Evolutionary conservation across 2,113 vertebrate genomes (phyloP).

Genomic region (Eptesicus fuscus): DNA sequence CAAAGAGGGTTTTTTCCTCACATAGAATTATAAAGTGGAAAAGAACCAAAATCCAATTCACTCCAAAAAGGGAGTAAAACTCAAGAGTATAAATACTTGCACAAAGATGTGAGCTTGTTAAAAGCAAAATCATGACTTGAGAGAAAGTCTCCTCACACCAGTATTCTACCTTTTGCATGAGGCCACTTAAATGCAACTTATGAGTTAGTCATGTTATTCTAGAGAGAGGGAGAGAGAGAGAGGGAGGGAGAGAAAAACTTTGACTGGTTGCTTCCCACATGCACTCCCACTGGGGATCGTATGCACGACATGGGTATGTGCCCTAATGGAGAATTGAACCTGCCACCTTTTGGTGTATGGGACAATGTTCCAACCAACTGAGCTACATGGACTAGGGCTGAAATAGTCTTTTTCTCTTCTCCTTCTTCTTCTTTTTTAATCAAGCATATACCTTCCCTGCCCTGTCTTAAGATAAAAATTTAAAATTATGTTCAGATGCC

Average conservation of each 20-base stretch:
- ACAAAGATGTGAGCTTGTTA: not conserved
- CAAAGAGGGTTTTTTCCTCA: not conserved
- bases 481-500: not conserved
- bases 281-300: not conserved
- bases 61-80: not conserved
- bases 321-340: not conserved
- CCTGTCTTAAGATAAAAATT: not conserved
- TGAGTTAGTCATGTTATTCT: not conserved
- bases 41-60: not conserved
- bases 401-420: not conserved
- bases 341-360: not conserved
- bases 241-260: not conserved
- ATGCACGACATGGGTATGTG: not conserved
- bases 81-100: not conserved
- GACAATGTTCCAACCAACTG: not conserved
- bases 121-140: not conserved
- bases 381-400: not conserved
- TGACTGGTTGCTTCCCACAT: not conserved
- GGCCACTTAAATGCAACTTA: not conserved
- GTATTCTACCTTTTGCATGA: not conserved
- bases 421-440: not conserved
- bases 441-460: not conserved
- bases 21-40: not conserved
- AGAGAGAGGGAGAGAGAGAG: not conserved
- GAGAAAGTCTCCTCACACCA: not conserved